phyloP scores from a whole-genome alignment of 2,113 vertebrate genomes.

The Rafetus swinhoei region DNA sequence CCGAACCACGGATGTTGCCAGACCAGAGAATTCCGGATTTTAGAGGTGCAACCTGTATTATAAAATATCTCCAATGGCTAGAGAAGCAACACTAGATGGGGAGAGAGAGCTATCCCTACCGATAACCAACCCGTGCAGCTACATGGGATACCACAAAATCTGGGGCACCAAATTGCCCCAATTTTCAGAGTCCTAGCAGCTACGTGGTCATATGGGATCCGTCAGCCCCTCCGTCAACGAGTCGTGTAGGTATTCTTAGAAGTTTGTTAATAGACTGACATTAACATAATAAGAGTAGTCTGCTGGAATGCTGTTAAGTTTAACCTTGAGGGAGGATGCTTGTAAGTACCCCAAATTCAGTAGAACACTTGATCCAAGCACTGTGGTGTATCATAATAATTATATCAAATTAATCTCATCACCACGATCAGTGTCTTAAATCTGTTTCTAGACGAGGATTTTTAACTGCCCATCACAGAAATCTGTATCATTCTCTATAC shows the following conservation, averaged over 20 bases:
- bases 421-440: neutral
- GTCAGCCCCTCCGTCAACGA: neutral
- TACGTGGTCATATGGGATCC: too few relatives aligned
- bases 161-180: too few relatives aligned
- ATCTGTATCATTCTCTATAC: neutral
- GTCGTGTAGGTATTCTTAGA: neutral
- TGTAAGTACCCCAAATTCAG: neutral
- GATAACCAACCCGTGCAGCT: too few relatives aligned
- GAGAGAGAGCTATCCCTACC: too few relatives aligned
- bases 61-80: too few relatives aligned
- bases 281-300: neutral
- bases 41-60: too few relatives aligned
- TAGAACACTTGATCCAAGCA: neutral
- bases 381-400: neutral
- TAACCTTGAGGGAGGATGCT: neutral
- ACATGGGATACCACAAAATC: too few relatives aligned
- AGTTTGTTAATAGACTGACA: neutral
- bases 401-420: neutral
- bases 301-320: neutral
- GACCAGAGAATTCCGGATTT: too few relatives aligned
- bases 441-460: neutral
- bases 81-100: too few relatives aligned
- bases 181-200: too few relatives aligned
- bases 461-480: neutral
- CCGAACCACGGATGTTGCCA: too few relatives aligned